These are phyloP conservation scores for Drosophila peninsularis DNA, from an alignment of 2,888 invertebrate genomes.

Conservation along the genomic window DNA sequence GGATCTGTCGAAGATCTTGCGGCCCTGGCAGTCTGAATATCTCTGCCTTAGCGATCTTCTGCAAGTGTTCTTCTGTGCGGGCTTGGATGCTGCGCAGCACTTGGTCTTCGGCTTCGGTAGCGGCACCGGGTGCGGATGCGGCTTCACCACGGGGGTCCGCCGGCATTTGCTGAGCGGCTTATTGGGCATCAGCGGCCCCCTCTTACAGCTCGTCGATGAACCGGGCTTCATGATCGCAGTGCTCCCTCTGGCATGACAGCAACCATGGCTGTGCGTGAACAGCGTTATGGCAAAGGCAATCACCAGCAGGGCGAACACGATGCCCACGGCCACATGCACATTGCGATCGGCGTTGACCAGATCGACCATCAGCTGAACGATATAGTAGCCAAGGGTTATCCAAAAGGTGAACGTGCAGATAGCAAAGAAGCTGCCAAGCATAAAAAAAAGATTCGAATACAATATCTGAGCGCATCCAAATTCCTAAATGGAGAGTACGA, in stretches of 20 bases:
- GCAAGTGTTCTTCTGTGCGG: neutral
- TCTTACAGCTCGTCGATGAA: neutral
- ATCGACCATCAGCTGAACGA: slow-evolving; percentile 47
- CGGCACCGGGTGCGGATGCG: neutral
- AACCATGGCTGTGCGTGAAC: slow-evolving; percentile 25
- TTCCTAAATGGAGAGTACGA: no score
- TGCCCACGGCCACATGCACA: slow-evolving; percentile 55
- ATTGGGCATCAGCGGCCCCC: slow-evolving; percentile 1
- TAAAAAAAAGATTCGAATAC: neutral
- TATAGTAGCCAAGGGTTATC: slow-evolving; percentile 63
- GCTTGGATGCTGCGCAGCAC: neutral
- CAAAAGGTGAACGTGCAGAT: slow-evolving; percentile 73
- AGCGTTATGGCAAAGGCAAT: slow-evolving; percentile 54
- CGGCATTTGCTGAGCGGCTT: neutral
- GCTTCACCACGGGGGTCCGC: no score
- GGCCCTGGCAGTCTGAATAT: slow-evolving; percentile 61
- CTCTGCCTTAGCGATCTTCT: neutral
- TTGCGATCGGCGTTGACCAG: slow-evolving; percentile 64
- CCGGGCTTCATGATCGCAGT: slow-evolving; percentile 1
- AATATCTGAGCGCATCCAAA: no score
- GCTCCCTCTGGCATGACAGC: neutral
- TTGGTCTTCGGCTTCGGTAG: neutral
- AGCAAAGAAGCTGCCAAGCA: slow-evolving; percentile 65
- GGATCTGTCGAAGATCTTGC: slow-evolving; percentile 67
- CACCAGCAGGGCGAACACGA: slow-evolving; percentile 37